Evolutionary conservation across 2,888 invertebrate species (phyloP).

Genomic region (Caradrina kadenii): DNA sequence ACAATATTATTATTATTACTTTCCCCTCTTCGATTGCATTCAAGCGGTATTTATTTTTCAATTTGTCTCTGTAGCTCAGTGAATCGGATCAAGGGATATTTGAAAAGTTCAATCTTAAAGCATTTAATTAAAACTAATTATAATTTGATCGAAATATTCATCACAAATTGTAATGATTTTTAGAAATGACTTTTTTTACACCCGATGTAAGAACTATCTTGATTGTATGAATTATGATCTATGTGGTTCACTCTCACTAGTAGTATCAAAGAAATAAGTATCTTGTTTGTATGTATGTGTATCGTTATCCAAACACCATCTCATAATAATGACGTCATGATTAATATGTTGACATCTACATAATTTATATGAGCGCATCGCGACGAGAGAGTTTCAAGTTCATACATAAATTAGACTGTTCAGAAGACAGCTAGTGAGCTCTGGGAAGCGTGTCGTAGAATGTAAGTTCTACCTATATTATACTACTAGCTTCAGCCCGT

Average conservation of each 20-base stretch:
- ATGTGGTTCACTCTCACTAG: too few relatives aligned
- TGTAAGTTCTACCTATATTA: neutral
- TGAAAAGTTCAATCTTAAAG: slow-evolving; percentile 8
- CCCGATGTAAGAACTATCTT: too few relatives aligned
- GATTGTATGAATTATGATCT: too few relatives aligned
- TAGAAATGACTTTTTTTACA: too few relatives aligned
- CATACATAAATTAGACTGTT: slow-evolving; percentile 35
- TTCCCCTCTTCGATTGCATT: slow-evolving; percentile 43
- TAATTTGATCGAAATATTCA: too few relatives aligned
- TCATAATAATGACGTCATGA: slow-evolving; percentile 31
- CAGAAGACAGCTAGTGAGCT: slow-evolving; percentile 15
- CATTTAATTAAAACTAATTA: neutral
- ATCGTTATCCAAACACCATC: slow-evolving; percentile 7
- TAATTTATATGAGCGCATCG: slow-evolving; percentile 27
- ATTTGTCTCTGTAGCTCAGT: slow-evolving; percentile 41
- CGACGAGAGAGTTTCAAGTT: slow-evolving; percentile 30
- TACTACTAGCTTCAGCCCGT: too few relatives aligned
- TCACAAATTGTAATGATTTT: too few relatives aligned
- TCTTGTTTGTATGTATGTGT: too few relatives aligned
- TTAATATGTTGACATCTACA: slow-evolving; percentile 24
- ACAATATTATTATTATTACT: too few relatives aligned
- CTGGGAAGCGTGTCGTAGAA: neutral
- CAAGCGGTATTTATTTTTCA: slow-evolving; percentile 54
- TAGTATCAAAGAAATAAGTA: too few relatives aligned
- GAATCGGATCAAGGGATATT: slow-evolving; percentile 19